phyloP scores from a whole-genome alignment of 2,113 vertebrate species.

The Boulengeromyrus knoepffleri region DNA sequence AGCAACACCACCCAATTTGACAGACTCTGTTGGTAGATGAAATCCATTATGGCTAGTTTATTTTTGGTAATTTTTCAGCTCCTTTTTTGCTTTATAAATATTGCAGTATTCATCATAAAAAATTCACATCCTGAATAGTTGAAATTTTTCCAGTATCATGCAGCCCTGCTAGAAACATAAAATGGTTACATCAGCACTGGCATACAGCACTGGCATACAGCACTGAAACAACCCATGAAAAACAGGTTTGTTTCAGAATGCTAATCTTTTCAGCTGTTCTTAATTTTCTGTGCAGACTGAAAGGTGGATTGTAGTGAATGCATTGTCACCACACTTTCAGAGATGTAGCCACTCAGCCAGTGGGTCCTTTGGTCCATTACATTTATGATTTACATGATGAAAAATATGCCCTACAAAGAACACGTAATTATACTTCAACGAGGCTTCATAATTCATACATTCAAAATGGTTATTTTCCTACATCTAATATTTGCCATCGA shows the following conservation, averaged over 20 bases:
- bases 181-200: background rate
- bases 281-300: background rate
- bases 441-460: background rate
- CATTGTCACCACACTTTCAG: background rate
- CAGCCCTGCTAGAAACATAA: background rate
- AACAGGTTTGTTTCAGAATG: background rate
- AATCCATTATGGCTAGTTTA: background rate
- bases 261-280: background rate
- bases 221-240: background rate
- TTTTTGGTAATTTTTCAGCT: background rate
- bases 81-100: background rate
- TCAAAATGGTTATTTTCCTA: background rate
- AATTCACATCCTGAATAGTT: background rate
- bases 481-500: background rate
- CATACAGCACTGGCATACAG: background rate
- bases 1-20: background rate
- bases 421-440: background rate
- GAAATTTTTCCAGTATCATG: background rate
- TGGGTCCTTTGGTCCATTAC: background rate
- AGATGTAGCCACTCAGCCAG: background rate
- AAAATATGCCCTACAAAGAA: background rate
- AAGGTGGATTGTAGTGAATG: background rate
- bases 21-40: background rate
- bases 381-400: background rate
- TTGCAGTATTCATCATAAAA: background rate